Evolutionary conservation across 2,888 invertebrate species (phyloP), one percentile per base, ranked within the genome.

Genomic region (Anthophora plumipes): DNA sequence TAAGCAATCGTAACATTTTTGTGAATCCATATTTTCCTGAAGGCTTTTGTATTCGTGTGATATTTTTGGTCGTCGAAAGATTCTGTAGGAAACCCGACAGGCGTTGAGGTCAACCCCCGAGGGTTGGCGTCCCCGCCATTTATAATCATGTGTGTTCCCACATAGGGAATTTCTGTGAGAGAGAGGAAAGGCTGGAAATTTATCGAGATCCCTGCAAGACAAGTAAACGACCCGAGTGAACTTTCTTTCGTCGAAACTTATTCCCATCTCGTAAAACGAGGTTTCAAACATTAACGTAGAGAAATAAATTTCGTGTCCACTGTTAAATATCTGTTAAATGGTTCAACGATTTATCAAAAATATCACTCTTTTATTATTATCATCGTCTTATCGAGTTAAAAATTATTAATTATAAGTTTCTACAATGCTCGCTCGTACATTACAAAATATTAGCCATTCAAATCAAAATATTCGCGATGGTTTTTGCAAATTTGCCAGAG

Each of bases 31-130:
- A 78, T 69, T 66, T 74, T 50, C 48, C n/a, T 39, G 17, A 74
- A 14, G 20, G 52, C 54, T 41, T 80, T 73, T 80, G 67, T 81
- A 81, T 71, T 82, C 82, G 17, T 52, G 68, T 63, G 57, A 81
- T 74, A 82, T 80, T 81, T 81, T 71, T 66, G 48, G 67, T 55
- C 81, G 68, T 72, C 48, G 82, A 82, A 81, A 81, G 81, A 82
- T 82, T 82, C 81, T 66, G 63, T 20, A 64, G 43, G 54, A 57
- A 66, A 55, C 41, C 61, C 46, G 72, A 61, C 73, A 75, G 61
- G 80, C 76, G 81, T 68, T 81, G 81, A 81, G 76, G 74, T 76
- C 81, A 82, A 80, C 63, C 67, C 76, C 71, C 76, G 41, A 75
- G 82, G 81, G 81, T 82, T 59, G 64, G 41, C 60, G 64, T 57